Conservation (phyloP, 2,888 invertebrate species). For the Ectobius pallidus region DNA sequence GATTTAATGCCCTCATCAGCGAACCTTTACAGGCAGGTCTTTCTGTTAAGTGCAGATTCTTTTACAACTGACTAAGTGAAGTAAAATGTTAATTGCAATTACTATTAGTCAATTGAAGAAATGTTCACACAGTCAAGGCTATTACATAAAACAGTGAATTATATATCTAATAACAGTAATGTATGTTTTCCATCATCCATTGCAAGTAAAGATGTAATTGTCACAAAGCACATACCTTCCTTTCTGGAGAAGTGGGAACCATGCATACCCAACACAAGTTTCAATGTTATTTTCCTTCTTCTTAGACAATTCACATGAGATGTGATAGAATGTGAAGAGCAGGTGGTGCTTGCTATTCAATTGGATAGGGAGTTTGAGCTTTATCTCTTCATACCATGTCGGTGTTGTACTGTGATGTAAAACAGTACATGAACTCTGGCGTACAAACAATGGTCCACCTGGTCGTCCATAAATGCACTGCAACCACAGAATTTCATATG, state of each 20-base stretch:
- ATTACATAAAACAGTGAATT: too few species aligned
- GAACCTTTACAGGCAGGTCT: too few species aligned
- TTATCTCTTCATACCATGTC: conserved; percentile 92
- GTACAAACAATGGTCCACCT: conserved; percentile 67
- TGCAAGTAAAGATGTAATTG: too few species aligned
- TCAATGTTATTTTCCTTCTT: conserved; percentile 76
- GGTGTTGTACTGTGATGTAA: conserved; percentile 90
- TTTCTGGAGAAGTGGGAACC: conserved; percentile 86
- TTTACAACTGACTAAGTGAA: too few species aligned
- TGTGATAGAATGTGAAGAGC: conserved; percentile 93
- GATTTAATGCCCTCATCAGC: too few species aligned
- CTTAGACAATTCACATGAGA: conserved; percentile 88
- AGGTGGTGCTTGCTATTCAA: conserved; percentile 87
- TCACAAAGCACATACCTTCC: conserved; percentile 65
- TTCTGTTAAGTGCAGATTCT: too few species aligned
- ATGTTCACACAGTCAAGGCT: too few species aligned
- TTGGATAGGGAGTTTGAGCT: conserved; percentile 86
- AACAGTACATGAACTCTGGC: conserved; percentile 71
- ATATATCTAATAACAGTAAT: too few species aligned
- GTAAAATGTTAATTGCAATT: too few species aligned
- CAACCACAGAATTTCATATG: too few species aligned
- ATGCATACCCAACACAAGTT: conserved; percentile 91
- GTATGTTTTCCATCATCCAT: too few species aligned
- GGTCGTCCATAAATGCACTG: conserved; percentile 79
- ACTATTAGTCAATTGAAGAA: too few species aligned